These are phyloP conservation scores for Chloroclystis v-ata DNA, from an alignment of 2,888 invertebrate genomes.

Conservation along the genomic window DNA sequence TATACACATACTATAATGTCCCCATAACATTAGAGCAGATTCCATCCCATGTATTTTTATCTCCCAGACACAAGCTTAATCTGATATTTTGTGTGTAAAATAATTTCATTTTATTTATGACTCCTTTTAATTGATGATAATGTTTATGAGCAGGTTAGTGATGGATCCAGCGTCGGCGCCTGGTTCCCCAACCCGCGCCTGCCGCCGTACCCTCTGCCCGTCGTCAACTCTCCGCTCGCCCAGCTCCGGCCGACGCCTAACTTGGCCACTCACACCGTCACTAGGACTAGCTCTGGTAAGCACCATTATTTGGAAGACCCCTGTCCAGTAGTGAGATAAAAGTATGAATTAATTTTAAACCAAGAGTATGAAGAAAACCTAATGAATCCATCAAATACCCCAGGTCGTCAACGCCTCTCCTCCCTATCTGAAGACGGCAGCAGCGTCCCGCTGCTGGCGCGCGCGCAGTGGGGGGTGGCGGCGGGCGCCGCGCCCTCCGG, in stretches of 20 bases:
- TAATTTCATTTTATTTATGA: not conserved
- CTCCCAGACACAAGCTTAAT: no score
- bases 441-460: conserved; percentile 85
- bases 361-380: no score
- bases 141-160: conserved; percentile 42
- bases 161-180: conserved; percentile 60
- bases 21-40: no score
- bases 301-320: no score
- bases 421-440: conserved; percentile 83
- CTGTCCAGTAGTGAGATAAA: no score
- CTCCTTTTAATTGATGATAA: not conserved
- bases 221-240: conserved; percentile 87
- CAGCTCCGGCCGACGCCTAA: conserved; percentile 86
- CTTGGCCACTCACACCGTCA: conserved; percentile 70
- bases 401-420: conserved; percentile 83
- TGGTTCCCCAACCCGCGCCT: conserved; percentile 92
- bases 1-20: not conserved
- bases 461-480: conserved; percentile 73
- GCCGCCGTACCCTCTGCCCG: conserved; percentile 94
- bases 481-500: conserved; percentile 67
- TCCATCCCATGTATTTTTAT: no score
- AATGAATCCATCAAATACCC: no score
- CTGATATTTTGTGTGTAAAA: no score
- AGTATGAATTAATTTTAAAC: no score
- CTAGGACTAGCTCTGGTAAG: conserved; percentile 71